Base-by-base conservation (phyloP, 2,797 vertebrate genomes). In the Brachyrhaphis roseni region DNA sequence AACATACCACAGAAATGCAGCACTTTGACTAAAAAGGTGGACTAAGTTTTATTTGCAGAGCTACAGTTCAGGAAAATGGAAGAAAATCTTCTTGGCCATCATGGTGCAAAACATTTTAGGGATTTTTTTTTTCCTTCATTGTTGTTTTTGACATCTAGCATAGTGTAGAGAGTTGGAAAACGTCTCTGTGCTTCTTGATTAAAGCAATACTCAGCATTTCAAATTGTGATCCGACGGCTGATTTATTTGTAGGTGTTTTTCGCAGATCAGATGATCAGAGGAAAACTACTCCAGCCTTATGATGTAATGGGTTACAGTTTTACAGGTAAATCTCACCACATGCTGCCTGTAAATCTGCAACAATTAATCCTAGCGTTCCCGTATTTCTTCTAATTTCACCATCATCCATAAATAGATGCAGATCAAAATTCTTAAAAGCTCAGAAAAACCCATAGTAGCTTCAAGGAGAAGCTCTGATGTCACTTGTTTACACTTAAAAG, bases 401-500 rank as follows among this genome's bases (percentile, higher is more conserved):
- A 5, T 43, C 5, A 11, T 66, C 0, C 47, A 31, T 53, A 73
- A 77, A 45, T 49, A 55, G n/a, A 74, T 7, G 1, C 59, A 39
- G 46, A 53, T 45, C 0, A 41, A 26, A 0, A 39, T 57, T 43
- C 34, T 31, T 53, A 55, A 55, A 36, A 53, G 10, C 5, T 4
- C 28, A 10, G 8, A 66, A 39, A 81, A 53, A 8, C 20, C 62
- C 23, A 64, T 23, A 59, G 39, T 36, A 49, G 34, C 26, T 62
- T 55, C 43, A 41, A 6, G 18, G 7, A 28, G 45, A 82, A 83
- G 47, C 39, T 53, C 10, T 47, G 34, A 73, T 49, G 23, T 59
- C 34, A 72, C 43, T 11, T 76, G 75, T 77, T 71, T 45, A 71
- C 68, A 31, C 53, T 59, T 18, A 46, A 5, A 51, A 57, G n/a